phyloP scores from a whole-genome alignment of 2,888 invertebrate species.

The Drosophila tripunctata region DNA sequence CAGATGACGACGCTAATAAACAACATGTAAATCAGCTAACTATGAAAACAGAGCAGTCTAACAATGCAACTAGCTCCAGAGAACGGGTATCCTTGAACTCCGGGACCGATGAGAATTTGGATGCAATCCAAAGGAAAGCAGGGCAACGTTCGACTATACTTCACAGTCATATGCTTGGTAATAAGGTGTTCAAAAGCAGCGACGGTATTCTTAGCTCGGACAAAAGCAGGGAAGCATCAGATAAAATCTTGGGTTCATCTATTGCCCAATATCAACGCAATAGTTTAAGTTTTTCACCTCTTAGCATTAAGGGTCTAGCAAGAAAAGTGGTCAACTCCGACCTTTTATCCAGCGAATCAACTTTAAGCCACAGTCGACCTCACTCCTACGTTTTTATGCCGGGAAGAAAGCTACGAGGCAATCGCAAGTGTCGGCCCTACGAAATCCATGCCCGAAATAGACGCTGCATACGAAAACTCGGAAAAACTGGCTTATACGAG shows the following conservation, averaged over 20 bases:
- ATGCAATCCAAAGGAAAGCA: neutral
- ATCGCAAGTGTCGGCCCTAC: slow-evolving; percentile 40
- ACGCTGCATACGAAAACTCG: slow-evolving; percentile 54
- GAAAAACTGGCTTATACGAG: slow-evolving; percentile 30
- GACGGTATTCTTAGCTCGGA: neutral
- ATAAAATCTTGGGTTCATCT: neutral
- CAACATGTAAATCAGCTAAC: no score
- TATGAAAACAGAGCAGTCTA: neutral
- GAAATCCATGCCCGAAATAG: slow-evolving; percentile 29
- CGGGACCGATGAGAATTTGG: slow-evolving; percentile 33
- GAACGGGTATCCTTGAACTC: slow-evolving; percentile 44
- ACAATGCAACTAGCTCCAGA: no score
- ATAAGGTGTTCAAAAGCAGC: slow-evolving; percentile 2
- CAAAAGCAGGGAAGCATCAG: neutral
- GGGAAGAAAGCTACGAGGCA: slow-evolving; percentile 23
- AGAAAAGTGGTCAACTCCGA: neutral
- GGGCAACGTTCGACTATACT: slow-evolving; percentile 13
- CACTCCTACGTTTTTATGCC: slow-evolving; percentile 31
- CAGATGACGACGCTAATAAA: no score
- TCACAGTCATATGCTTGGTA: slow-evolving; percentile 11
- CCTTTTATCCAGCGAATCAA: neutral
- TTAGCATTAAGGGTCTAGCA: neutral
- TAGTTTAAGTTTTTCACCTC: neutral
- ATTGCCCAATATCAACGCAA: neutral
- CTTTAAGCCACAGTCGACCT: slow-evolving; percentile 26